These are phyloP conservation scores for Balearica regulorum DNA, from an alignment of 2,797 vertebrate genomes.

Conservation along the genomic window DNA sequence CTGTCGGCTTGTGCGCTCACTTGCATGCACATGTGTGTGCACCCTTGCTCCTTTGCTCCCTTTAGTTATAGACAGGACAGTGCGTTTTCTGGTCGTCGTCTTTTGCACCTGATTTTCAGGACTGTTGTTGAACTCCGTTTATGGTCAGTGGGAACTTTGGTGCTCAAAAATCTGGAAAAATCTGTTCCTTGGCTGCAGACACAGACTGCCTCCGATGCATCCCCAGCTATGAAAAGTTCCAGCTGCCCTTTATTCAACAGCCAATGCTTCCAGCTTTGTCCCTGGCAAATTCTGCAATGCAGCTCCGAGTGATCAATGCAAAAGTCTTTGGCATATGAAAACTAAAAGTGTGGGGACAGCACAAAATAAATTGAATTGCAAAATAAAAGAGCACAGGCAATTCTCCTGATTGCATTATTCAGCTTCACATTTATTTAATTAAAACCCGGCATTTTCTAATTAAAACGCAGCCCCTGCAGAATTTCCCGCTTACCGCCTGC, in stretches of 20 bases:
- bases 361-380: constrained; percentile 51
- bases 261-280: background rate
- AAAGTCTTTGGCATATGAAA: constrained; percentile 13
- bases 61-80: background rate
- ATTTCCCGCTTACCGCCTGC: background rate
- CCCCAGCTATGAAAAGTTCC: constrained; percentile 25
- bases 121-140: background rate
- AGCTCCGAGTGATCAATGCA: constrained; percentile 42
- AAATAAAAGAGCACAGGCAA: background rate
- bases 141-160: background rate
- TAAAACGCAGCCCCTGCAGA: constrained; percentile 2
- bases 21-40: rapidly evolving
- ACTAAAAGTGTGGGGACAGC: constrained; percentile 1
- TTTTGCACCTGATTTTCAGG: background rate
- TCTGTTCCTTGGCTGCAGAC: background rate
- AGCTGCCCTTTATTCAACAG: constrained; percentile 25
- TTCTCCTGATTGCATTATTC: constrained; percentile 6
- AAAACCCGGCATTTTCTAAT: constrained; percentile 28
- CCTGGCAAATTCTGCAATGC: constrained; percentile 58
- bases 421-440: constrained; percentile 48
- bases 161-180: background rate
- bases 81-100: background rate
- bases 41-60: background rate
- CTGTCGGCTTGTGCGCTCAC: background rate
- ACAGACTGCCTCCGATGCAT: background rate